Base-by-base conservation (phyloP, 2,113 vertebrate genomes). In the Suricata suricatta region DNA sequence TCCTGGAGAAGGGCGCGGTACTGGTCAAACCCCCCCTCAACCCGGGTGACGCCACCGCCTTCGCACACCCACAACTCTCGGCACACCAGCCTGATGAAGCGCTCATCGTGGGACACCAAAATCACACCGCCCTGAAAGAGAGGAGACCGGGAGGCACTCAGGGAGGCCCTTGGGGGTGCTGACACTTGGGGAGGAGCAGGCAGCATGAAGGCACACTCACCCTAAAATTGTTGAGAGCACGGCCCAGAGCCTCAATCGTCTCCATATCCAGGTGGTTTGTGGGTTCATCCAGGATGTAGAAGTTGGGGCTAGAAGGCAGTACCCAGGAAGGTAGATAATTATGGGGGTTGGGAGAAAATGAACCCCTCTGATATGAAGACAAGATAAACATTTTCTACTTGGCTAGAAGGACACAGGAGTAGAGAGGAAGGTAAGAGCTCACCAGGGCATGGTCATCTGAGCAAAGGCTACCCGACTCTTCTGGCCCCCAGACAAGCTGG, bases 191-290 rank as follows among this genome's bases (percentile, higher is more conserved):
- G 41, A 74, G 4, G 13, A 41, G 54, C 13, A 7, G 21, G 33
- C 10, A 41, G n/a, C 2, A 6, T 2, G 10, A 74, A 69, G 69
- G 47, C 4, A 52, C 1, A 57, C 98, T 98, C 98, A 99, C 99
- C 98, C 99, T 99, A 97, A 99, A 99, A 74, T 98, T 99, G 98
- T 99, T 99, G 93, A 99, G 99, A 0, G 99, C 99, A 35, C 99
- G 99, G 11, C 99, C 99, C 81, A 99, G 98, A 1, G 99, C 99
- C 98, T 99, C 99, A 0, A 99, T 99, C 1, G 99, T 99, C 98
- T 99, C 99, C 99, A 99, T 99, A 98, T 99, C 99, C 98, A 99
- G 98, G 96, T 99, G 99, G 98, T 99, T 99, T 9, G 99, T 99
- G 0, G 99, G 99, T 95, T 99, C 99, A 85, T 99, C 99, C 95